Percentiles rank a stretch among this genome's conserved stretches.
phyloP scores from a whole-genome alignment of 30 jellyfish, hydroid and myxozoan species.

The Catostylus mosaicus region DNA sequence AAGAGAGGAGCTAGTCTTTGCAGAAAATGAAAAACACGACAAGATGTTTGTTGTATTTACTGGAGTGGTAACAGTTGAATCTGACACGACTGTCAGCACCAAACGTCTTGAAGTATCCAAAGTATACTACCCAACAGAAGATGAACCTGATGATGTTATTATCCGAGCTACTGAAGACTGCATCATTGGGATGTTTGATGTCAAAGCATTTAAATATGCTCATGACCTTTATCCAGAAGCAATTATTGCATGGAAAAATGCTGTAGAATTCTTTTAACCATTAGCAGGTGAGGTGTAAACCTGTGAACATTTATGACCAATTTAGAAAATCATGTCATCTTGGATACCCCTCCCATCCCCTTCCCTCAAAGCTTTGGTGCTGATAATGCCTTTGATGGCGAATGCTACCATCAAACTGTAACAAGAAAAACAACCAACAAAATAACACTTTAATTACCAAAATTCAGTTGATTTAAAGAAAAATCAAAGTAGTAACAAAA shows the following conservation, averaged over 20 bases:
- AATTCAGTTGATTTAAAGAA: no score
- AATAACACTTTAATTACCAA: no score
- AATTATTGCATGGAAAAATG: conserved; percentile 40
- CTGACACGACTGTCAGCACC: conserved; percentile 11
- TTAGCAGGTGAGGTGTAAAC: no score
- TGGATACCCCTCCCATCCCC: no score
- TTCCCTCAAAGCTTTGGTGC: no score
- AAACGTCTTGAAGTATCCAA: conserved; percentile 7
- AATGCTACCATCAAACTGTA: no score
- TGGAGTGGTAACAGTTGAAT: conserved; percentile 34
- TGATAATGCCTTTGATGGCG: no score
- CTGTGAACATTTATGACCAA: no score
- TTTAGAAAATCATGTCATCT: no score
- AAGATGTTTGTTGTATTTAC: conserved; percentile 31
- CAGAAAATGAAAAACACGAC: conserved; percentile 3
- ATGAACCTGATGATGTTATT: conserved; percentile 23
- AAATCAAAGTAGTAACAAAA: no score
- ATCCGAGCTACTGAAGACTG: conserved; percentile 27
- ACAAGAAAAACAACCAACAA: no score
- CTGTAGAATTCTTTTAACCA: background rate
- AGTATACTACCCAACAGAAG: conserved; percentile 21
- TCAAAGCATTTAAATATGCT: conserved; percentile 2
- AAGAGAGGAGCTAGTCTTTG: conserved; percentile 15
- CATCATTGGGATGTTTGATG: conserved; percentile 39
- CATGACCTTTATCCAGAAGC: conserved; percentile 59